These are phyloP conservation scores for Nymphalis io DNA, from an alignment of 1,140 invertebrate species.

Conservation along the genomic window DNA sequence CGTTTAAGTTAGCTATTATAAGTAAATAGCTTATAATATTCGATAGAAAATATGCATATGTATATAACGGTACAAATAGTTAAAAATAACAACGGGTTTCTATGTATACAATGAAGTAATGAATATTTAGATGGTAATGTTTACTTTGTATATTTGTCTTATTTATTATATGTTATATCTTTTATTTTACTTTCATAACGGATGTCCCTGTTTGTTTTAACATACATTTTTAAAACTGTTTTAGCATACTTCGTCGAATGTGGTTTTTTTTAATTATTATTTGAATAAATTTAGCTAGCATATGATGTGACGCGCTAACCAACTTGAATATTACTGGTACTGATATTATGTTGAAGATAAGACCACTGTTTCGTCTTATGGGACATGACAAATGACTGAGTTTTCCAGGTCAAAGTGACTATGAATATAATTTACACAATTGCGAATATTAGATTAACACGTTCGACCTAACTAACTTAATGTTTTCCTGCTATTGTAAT, in stretches of 20 bases:
- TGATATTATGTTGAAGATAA: too few relatives aligned
- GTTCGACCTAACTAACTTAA: too few relatives aligned
- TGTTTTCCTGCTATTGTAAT: too few relatives aligned
- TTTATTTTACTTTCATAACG: slow-evolving; percentile 18
- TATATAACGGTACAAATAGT: neutral
- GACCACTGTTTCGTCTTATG: too few relatives aligned
- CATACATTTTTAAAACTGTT: neutral
- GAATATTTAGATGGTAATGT: slow-evolving; percentile 11
- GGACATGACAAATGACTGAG: too few relatives aligned
- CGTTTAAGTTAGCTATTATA: too few relatives aligned
- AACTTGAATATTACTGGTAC: too few relatives aligned
- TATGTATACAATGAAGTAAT: neutral
- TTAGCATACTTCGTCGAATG: neutral
- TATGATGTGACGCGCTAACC: too few relatives aligned
- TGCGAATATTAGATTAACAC: too few relatives aligned
- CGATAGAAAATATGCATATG: neutral
- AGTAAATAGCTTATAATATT: too few relatives aligned
- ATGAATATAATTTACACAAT: too few relatives aligned
- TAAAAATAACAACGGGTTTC: neutral
- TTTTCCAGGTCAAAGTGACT: too few relatives aligned
- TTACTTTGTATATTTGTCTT: slow-evolving; percentile 16
- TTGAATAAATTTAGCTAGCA: neutral
- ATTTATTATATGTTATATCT: slow-evolving; percentile 10
- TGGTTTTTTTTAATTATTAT: neutral
- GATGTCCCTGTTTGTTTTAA: slow-evolving; percentile 2